Base-by-base conservation (phyloP, 2,797 vertebrate species). In the Galaxias olidus region DNA sequence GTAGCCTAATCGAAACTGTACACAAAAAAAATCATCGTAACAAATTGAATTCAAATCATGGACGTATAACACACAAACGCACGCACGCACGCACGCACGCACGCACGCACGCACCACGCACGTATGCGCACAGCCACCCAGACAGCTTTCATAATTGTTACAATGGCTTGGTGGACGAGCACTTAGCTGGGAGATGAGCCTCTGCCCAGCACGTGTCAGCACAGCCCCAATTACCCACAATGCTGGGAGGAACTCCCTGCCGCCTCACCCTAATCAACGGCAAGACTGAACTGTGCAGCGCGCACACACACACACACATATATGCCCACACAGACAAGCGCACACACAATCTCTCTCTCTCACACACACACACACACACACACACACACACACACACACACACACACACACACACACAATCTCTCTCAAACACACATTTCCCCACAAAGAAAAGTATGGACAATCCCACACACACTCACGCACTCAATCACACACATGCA, bases 141-240 rank as follows among this genome's bases (percentile, higher is more conserved):
- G 61, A 72, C 47, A 45, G 61, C 54, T 61, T 66, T 69, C 49
- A 2, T 60, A 46, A 15, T 17, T 52, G 65, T 49, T 0, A 4
- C 59, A 66, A 51, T 63, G 68, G 63, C 1, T 3, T 55, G 8
- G 50, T 47, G 41, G 65, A 76, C 68, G 69, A 78, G 55, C 75
- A 70, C 78, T 83, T 84, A 79, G 64, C 69, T 62, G 13, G 10
- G 61, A 73, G 68, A 76, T 7, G 40, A 88, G 72, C 45, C 75
- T 59, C 53, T 63, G 70, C 69, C 69, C 72, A 50, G 40, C 56
- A 12, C 63, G 64, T 84, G 78, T 76, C 68, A 82, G 59, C 73
- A 65, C 68, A 30, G 30, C 61, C 65, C 73, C 72, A 85, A 76
- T 78, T 81, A 83, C 53, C 55, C 60, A 11, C 2, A 3, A 6